These are phyloP conservation scores for Antigone vipio DNA, from an alignment of 2,113 vertebrate species.

Conservation along the genomic window DNA sequence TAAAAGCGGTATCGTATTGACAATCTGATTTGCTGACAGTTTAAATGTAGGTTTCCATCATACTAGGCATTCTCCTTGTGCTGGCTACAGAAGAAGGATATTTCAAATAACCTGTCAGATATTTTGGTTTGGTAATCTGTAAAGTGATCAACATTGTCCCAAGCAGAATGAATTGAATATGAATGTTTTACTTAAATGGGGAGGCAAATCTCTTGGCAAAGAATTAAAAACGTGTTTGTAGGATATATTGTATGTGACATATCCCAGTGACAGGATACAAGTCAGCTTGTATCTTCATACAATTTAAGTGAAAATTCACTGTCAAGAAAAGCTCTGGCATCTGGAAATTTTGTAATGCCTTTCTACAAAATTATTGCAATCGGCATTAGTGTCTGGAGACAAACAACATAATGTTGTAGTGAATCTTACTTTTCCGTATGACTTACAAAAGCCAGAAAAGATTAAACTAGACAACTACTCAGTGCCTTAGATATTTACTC, in stretches of 20 bases:
- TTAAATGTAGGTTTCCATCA: constrained; percentile 20
- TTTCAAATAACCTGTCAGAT: background rate
- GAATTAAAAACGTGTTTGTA: background rate
- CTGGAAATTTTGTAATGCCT: background rate
- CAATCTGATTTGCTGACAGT: constrained; percentile 6
- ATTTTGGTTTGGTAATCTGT: background rate
- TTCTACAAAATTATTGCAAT: background rate
- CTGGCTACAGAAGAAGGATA: background rate
- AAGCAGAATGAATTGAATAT: background rate
- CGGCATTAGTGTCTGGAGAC: background rate
- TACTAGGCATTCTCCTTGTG: background rate
- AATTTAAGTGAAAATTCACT: background rate
- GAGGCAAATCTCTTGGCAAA: background rate
- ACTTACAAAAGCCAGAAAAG: background rate
- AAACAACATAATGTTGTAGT: background rate
- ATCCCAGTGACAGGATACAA: background rate
- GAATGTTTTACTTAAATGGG: background rate
- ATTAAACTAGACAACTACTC: background rate
- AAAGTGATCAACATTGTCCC: background rate
- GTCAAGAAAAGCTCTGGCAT: background rate
- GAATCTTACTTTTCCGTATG: background rate
- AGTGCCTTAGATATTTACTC: background rate
- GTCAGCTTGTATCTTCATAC: background rate
- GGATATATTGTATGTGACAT: background rate
- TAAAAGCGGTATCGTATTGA: background rate